Conservation (phyloP, 2,113 vertebrate species). For the Neopipo cinnamomea region DNA sequence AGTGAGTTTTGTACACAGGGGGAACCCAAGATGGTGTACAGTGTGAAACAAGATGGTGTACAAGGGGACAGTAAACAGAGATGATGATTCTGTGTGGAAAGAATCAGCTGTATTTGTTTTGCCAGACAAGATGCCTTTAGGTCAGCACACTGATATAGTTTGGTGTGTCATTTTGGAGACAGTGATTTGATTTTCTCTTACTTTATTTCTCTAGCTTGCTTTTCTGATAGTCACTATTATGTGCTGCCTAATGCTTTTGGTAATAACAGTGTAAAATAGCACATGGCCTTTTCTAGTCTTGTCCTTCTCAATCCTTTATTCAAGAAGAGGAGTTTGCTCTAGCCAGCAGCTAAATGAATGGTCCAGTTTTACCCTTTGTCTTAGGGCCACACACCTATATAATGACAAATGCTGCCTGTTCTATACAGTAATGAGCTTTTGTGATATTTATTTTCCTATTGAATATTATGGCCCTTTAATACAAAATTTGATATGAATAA, state of each 20-base stretch:
- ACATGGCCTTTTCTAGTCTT: neutral
- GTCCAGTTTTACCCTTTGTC: neutral
- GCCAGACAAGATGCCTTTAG: neutral
- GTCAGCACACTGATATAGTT: neutral
- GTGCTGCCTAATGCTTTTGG: neutral
- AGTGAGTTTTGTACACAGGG: neutral
- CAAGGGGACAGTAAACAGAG: neutral
- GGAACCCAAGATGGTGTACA: neutral
- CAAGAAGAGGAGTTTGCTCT: neutral
- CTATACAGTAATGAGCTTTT: neutral
- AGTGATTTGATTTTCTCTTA: slow-evolving; percentile 35
- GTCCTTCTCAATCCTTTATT: neutral
- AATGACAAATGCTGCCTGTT: neutral
- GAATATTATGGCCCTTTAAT: neutral
- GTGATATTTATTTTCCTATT: neutral
- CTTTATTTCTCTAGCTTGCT: neutral
- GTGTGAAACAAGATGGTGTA: neutral
- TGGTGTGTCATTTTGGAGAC: neutral
- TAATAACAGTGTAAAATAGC: neutral
- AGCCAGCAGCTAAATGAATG: neutral
- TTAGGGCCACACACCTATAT: neutral
- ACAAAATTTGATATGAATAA: neutral
- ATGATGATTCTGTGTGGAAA: neutral
- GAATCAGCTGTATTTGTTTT: neutral
- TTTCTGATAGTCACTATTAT: neutral